These are phyloP conservation scores for Setipinna tenuifilis DNA, from an alignment of 2,797 vertebrate genomes.

Conservation along the genomic window DNA sequence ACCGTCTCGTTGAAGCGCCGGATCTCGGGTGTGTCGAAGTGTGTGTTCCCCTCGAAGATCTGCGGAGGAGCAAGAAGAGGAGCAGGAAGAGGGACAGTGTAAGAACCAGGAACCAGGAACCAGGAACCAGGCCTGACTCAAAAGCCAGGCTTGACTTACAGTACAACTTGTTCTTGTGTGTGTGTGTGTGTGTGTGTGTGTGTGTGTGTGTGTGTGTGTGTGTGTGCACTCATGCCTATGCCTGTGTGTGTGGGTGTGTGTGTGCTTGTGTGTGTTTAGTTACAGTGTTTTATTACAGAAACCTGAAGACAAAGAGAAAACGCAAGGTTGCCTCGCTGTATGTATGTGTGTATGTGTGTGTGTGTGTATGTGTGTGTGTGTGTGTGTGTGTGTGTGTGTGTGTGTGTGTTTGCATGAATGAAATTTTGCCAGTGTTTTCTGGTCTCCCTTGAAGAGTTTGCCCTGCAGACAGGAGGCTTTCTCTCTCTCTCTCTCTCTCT, in stretches of 20 bases:
- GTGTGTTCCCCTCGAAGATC: constrained; percentile 97
- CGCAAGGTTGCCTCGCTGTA: no score
- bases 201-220: no score
- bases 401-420: background rate
- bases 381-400: constrained; percentile 7
- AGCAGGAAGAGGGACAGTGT: constrained; percentile 38
- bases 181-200: no score
- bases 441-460: background rate
- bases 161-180: no score
- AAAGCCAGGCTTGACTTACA: constrained; percentile 22
- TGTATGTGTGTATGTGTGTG: background rate
- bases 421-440: background rate
- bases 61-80: constrained; percentile 53
- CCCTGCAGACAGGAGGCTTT: background rate
- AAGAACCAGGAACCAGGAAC: no score
- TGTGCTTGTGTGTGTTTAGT: no score
- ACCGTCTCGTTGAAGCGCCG: constrained; percentile 89
- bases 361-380: constrained; percentile 25
- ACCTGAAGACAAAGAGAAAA: no score
- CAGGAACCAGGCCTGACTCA: no score
- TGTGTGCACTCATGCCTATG: background rate
- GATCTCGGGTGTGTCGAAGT: constrained; percentile 94
- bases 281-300: no score
- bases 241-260: background rate
- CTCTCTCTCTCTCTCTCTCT: background rate